These are phyloP conservation scores for Lepus timidus DNA, from an alignment of 2,113 vertebrate genomes.

Conservation along the genomic window DNA sequence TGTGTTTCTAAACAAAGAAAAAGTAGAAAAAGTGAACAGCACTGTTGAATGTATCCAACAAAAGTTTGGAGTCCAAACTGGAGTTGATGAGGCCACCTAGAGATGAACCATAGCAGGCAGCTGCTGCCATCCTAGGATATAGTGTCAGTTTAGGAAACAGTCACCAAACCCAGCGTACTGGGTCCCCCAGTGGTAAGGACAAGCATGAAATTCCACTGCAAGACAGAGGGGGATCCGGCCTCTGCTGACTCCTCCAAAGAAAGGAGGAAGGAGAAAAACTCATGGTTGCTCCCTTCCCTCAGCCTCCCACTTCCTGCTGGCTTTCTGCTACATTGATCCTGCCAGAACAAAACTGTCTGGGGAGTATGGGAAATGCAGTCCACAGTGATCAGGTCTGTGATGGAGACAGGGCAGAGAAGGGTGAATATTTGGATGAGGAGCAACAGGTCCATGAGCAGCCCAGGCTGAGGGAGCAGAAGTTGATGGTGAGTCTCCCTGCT, in stretches of 20 bases:
- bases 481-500: fast-evolving
- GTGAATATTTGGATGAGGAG: too few species aligned
- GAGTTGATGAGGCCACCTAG: background rate
- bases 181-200: background rate
- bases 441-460: background rate
- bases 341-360: background rate
- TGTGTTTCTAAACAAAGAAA: background rate
- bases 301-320: fast-evolving
- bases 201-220: background rate
- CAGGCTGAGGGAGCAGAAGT: fast-evolving
- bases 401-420: background rate
- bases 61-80: background rate
- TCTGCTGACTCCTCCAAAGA: background rate
- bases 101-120: background rate
- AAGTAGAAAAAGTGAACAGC: background rate
- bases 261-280: fast-evolving
- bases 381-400: too few species aligned
- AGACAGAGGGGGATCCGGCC: background rate
- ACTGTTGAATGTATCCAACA: background rate
- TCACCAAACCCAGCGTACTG: background rate
- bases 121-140: fast-evolving
- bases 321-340: background rate
- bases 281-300: too few species aligned
- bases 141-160: background rate
- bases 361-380: background rate